Base-by-base conservation (phyloP, 1,140 invertebrate genomes). In the Lethrus apterus region DNA sequence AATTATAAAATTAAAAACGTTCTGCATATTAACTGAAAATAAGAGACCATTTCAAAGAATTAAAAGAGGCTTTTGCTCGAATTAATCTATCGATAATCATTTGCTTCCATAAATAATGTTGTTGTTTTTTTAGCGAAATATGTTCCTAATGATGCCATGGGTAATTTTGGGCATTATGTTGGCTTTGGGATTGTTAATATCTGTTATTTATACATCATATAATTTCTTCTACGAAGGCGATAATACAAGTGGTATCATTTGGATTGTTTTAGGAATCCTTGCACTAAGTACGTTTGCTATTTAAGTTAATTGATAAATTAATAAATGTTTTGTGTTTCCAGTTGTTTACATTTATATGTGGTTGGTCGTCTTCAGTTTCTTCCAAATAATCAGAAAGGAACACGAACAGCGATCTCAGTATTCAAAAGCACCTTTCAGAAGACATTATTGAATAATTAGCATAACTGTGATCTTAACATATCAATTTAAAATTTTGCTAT, bases 141-240 rank as follows among this genome's bases (percentile, higher is more conserved):
- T 81, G 48, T 85, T 79, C 65, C 65, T 86, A 50, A 86, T 89
- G 84, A 69, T 87, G 14, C 86, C 86, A 19, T 89, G 83, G 83
- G 82, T 89, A 10, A 74, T 85, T 17, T 66, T 88, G 15, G 84
- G 83, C 0, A 76, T 87, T 21, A 83, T 88, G 72, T 68, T 88
- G 20, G 79, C 79, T 0, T 72, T 88, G 44, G 82, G 79, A 4
- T 59, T 87, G 31, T 63, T 86, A 14, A 78, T 88, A 44, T 86
- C 82, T 43, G 74, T 87, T 14, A 72, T 88, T 21, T 86, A 84
- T 56, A 88, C 83, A 1, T 75, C 78, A 9, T 78, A 87, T 44
- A 76, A 78, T 19, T 79, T 81, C 62, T 84, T 81, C 59, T 71
- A 83, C 26, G 72, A 83, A 40, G 65, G 64, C 10, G 68, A 72